These are phyloP conservation scores for Yponomeuta cagnagella DNA, from an alignment of 2,888 invertebrate genomes.

Conservation along the genomic window DNA sequence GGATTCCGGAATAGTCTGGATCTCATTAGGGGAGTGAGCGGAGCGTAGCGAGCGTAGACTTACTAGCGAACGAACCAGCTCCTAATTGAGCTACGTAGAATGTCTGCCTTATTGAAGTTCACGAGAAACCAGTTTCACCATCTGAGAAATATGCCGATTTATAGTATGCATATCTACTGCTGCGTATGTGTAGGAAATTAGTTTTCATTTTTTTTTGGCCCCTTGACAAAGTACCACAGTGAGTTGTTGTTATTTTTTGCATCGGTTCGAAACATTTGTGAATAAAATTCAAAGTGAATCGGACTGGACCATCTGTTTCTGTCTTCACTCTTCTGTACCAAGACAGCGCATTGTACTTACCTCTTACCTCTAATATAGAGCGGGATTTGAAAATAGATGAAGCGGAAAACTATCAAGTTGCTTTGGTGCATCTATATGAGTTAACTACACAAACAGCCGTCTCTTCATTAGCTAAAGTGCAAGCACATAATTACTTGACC, in stretches of 20 bases:
- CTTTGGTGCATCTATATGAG: neutral
- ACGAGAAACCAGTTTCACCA: too few species aligned
- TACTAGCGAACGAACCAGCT: neutral
- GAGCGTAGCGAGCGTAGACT: slow-evolving; percentile 7
- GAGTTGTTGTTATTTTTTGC: too few species aligned
- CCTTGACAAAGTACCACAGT: too few species aligned
- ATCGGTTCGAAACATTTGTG: neutral
- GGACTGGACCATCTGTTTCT: neutral
- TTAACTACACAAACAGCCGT: neutral
- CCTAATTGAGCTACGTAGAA: neutral
- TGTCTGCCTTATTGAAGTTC: neutral
- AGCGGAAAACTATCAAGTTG: neutral
- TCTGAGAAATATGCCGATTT: too few species aligned
- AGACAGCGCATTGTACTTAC: neutral
- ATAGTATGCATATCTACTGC: too few species aligned
- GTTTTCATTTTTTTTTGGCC: too few species aligned
- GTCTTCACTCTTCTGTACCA: neutral
- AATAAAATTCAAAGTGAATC: neutral
- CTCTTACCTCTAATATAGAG: slow-evolving; percentile 1
- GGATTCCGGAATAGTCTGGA: slow-evolving; percentile 4
- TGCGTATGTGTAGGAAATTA: too few species aligned
- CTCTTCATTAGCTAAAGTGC: neutral
- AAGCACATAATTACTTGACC: too few species aligned
- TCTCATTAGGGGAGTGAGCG: slow-evolving; percentile 11
- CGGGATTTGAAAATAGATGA: neutral